Conservation (phyloP, 1,140 invertebrate genomes). For the Aphelinus atriplicis region DNA sequence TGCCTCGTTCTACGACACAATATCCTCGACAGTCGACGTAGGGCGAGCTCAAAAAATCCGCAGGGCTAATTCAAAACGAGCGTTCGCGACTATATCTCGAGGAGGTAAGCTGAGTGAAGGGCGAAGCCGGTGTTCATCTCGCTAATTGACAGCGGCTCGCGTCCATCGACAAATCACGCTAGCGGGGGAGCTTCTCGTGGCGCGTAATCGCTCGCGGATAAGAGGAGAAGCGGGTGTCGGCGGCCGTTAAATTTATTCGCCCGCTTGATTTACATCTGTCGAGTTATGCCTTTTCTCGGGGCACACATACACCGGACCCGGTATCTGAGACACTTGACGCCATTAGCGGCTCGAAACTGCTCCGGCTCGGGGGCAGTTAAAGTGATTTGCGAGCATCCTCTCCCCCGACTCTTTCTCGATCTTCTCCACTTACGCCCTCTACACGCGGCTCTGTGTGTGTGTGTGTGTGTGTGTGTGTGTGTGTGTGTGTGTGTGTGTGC, state of each 20-base stretch:
- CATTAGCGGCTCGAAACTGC: slow-evolving; percentile 65
- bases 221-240: neutral
- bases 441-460: too few species aligned
- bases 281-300: slow-evolving; percentile 37
- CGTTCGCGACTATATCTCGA: too few species aligned
- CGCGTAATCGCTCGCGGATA: slow-evolving; percentile 27
- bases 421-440: slow-evolving; percentile 17
- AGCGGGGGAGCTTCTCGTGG: neutral
- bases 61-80: too few species aligned
- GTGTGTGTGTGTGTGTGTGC: too few species aligned
- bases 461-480: too few species aligned
- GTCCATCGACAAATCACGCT: slow-evolving; percentile 19
- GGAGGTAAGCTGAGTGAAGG: too few species aligned
- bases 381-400: slow-evolving; percentile 64
- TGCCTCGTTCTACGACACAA: too few species aligned
- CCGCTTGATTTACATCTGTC: slow-evolving; percentile 35
- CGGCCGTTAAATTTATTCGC: slow-evolving; percentile 23
- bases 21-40: too few species aligned
- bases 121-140: neutral
- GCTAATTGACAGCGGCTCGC: slow-evolving; percentile 15
- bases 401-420: slow-evolving; percentile 22
- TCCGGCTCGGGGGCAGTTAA: slow-evolving; percentile 59
- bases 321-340: slow-evolving; percentile 65
- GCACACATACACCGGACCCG: slow-evolving; percentile 52
- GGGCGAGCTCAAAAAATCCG: too few species aligned